Conservation (phyloP, 2,888 invertebrate species). For the Leistus spinibarbis region DNA sequence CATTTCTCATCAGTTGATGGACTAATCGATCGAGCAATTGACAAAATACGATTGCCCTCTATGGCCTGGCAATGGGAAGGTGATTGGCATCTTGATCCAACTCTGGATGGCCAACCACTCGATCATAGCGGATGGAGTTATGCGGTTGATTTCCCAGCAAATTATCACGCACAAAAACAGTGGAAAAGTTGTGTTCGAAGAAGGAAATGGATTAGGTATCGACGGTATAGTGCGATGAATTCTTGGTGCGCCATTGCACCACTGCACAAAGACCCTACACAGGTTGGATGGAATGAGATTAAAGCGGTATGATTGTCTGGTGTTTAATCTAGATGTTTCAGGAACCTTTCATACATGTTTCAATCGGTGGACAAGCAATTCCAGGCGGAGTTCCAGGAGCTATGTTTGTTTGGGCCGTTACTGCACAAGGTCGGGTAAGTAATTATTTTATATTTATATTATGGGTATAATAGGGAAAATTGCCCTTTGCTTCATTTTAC, state of each 20-base stretch:
- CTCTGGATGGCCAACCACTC: conserved; percentile 83
- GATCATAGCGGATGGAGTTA: conserved; percentile 95
- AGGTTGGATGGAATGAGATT: conserved; percentile 53
- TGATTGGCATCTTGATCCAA: conserved; percentile 87
- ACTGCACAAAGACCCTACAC: conserved; percentile 85
- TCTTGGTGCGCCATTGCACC: conserved; percentile 93
- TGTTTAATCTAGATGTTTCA: conserved; percentile 52
- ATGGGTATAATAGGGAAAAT: background rate
- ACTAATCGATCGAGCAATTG: conserved; percentile 74
- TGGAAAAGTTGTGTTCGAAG: conserved; percentile 91
- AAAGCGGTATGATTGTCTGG: background rate
- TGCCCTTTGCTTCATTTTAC: too few relatives aligned
- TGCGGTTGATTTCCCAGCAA: conserved; percentile 88
- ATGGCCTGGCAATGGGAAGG: conserved; percentile 98
- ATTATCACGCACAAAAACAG: conserved; percentile 77
- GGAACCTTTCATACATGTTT: conserved; percentile 92
- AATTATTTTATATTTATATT: background rate
- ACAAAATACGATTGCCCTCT: conserved; percentile 84
- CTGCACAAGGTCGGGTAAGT: conserved; percentile 82
- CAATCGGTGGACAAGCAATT: conserved; percentile 83
- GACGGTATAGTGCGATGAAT: conserved; percentile 87
- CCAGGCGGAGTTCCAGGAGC: conserved; percentile 77
- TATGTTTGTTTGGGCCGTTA: conserved; percentile 90
- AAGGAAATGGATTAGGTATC: conserved; percentile 86
- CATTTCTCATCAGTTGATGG: conserved; percentile 88